Evolutionary conservation across 1,140 invertebrate species (phyloP), one percentile per base, ranked within the genome.

Genomic region (Rhagoletis pomonella): DNA sequence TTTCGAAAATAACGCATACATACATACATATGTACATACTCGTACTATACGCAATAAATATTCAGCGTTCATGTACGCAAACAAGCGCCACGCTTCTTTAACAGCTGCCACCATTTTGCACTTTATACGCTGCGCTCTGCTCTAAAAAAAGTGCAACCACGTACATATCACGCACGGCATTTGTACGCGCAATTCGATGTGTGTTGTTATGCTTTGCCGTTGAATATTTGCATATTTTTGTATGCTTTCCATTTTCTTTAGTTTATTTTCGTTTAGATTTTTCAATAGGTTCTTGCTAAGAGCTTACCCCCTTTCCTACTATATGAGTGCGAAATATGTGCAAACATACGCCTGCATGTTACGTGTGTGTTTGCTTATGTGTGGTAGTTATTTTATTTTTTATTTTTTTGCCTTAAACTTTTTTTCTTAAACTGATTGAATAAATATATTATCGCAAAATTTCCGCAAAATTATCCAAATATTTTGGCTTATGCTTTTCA

Each of bases 21-120:
- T 1, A 29, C 29, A 29, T 29, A 29, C 29, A 29, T 29, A 29
- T 29, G 29, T 29, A 29, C 29, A 29, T 29, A 29, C 29, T 7
- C 50, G 50, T 55, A 55, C 19, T 55, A 81, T 17, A 81, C n/a
- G 6, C 73, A 81, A 81, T 81, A 81, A 55, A 81, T 81, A 81
- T 81, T 10, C 73, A 29, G 47, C 44, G n/a, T 55, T 81, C 47
- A 58, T 7, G 19, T 81, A 47, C n/a, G 47, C 17, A n/a, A 62
- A 62, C n/a, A 62, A 67, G 6, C 69, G 42, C 44, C 47, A 77
- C 62, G 64, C 67, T 12, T n/a, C 6, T 73, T 7, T 10, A 67
- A 42, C 19, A 67, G 29, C 7, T 39, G 19, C 19, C 65, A 67
- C 29, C 6, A 42, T 44, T 14, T 14, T 29, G 3, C 10, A 39